These are phyloP conservation scores for Chauna torquata DNA, from an alignment of 2,113 vertebrate genomes.

Conservation along the genomic window DNA sequence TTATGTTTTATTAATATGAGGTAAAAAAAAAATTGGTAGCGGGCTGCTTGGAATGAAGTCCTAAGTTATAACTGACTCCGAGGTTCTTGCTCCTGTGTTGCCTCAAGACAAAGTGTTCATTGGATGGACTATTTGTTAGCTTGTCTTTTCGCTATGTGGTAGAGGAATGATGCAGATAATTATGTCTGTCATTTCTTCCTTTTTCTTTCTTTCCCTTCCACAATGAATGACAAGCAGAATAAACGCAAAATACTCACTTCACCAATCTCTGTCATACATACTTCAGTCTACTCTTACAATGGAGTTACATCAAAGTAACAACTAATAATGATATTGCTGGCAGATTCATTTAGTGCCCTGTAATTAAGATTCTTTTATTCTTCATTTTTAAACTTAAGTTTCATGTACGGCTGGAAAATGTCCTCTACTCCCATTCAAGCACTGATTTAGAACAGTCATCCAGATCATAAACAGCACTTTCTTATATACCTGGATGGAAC, in stretches of 20 bases:
- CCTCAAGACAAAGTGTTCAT: neutral
- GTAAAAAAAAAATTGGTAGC: neutral
- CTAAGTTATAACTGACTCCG: neutral
- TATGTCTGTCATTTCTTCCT: neutral
- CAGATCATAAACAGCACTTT: neutral
- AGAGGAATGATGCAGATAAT: neutral
- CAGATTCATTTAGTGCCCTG: neutral
- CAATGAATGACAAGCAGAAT: neutral
- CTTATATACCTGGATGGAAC: neutral
- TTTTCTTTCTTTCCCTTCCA: neutral
- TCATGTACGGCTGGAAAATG: neutral
- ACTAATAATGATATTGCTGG: neutral
- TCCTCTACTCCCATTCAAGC: neutral
- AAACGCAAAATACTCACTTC: neutral
- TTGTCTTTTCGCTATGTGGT: neutral
- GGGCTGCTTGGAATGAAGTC: neutral
- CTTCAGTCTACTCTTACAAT: fast-evolving
- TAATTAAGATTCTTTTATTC: neutral
- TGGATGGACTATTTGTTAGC: neutral
- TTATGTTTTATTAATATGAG: neutral
- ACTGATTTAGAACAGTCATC: neutral
- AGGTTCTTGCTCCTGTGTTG: neutral
- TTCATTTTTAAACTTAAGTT: neutral
- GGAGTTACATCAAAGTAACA: neutral
- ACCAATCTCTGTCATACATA: neutral